phyloP scores from a whole-genome alignment of 2,113 vertebrate species.

The Puma concolor region DNA sequence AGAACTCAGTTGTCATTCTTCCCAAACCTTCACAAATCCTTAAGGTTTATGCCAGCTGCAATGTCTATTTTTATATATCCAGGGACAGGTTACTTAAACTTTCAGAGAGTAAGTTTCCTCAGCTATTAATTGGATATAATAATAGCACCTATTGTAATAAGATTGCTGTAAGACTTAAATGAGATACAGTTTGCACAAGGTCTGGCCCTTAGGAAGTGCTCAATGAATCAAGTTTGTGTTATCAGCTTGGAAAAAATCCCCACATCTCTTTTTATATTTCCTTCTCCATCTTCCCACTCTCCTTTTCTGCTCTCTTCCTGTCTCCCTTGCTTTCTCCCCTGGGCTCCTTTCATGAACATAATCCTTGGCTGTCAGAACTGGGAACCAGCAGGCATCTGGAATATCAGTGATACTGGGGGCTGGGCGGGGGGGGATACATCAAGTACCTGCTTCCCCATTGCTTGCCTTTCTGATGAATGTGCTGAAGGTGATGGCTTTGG shows the following conservation, averaged over 20 bases:
- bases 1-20: background rate
- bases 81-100: background rate
- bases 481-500: background rate
- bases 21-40: background rate
- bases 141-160: background rate
- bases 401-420: background rate
- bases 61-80: background rate
- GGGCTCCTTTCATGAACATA: background rate
- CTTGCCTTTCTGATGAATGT: background rate
- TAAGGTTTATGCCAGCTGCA: background rate
- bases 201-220: background rate
- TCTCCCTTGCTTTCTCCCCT: background rate
- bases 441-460: background rate
- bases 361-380: background rate
- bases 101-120: background rate
- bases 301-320: background rate
- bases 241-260: background rate
- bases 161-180: background rate
- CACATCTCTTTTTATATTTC: background rate
- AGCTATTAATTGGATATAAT: background rate
- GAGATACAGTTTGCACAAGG: background rate
- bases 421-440: background rate
- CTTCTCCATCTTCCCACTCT: background rate
- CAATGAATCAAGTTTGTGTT: background rate
- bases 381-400: background rate